These are phyloP conservation scores for Drosophila quasianomalipes DNA, from an alignment of 2,888 invertebrate genomes.

Conservation along the genomic window DNA sequence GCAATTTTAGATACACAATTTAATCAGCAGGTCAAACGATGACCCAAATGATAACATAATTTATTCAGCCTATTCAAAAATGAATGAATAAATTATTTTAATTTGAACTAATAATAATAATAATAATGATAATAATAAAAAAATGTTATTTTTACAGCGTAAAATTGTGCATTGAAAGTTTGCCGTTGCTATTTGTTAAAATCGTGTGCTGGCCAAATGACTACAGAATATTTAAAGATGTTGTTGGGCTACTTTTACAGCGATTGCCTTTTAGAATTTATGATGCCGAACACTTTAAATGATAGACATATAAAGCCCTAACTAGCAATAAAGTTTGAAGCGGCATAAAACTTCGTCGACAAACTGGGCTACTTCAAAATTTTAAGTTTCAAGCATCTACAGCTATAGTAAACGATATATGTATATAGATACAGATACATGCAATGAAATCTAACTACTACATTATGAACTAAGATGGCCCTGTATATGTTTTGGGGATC, in stretches of 20 bases:
- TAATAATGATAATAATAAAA: not conserved
- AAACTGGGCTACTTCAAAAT: conserved; percentile 12
- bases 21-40: not conserved
- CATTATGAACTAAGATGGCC: conserved; percentile 11
- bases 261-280: conserved; percentile 30
- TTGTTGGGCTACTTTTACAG: conserved; percentile 20
- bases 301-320: conserved; percentile 5
- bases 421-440: conserved; percentile 18
- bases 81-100: not conserved
- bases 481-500: too few relatives aligned
- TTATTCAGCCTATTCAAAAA: not conserved
- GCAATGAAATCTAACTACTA: conserved; percentile 46
- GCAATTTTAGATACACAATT: not conserved
- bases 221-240: conserved; percentile 16
- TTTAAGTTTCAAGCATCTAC: not conserved
- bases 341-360: conserved; percentile 39
- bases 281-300: conserved; percentile 25
- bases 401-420: not conserved
- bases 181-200: too few relatives aligned
- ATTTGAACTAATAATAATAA: not conserved
- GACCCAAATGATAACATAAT: not conserved
- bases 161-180: not conserved
- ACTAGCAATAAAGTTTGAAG: conserved; percentile 51
- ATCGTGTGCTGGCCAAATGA: conserved; percentile 18
- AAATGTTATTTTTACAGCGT: not conserved